Percentiles rank a stretch among this genome's conserved stretches.
Conservation (phyloP, 2,797 vertebrate genomes). For the Hypotaenidia okinawae region DNA sequence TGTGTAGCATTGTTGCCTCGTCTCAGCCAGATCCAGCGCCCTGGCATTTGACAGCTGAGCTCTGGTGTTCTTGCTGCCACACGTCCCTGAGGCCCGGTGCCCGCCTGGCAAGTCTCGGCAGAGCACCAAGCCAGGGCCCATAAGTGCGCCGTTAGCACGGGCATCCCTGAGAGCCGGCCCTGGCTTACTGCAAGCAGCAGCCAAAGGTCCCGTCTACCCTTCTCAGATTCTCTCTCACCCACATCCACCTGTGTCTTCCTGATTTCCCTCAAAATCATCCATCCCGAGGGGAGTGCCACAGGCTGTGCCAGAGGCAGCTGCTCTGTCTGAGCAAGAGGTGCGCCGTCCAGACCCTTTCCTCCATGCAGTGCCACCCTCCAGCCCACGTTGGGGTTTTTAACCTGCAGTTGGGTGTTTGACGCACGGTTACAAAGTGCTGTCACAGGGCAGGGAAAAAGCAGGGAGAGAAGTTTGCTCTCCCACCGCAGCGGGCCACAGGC, state of each 20-base stretch:
- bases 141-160: neutral
- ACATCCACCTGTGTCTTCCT: neutral
- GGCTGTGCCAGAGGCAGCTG: neutral
- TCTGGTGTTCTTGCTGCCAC: neutral
- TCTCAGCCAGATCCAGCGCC: neutral
- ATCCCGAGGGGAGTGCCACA: rapidly evolving
- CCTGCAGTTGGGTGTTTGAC: neutral
- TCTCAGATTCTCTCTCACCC: neutral
- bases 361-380: neutral
- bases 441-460: neutral
- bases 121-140: neutral
- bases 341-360: neutral
- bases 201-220: neutral
- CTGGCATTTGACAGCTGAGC: neutral
- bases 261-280: neutral
- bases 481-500: neutral
- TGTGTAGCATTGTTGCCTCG: rapidly evolving
- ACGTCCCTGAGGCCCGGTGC: neutral
- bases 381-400: neutral
- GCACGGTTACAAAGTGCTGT: neutral
- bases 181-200: neutral
- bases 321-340: neutral
- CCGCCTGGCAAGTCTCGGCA: slow-evolving; percentile 13
- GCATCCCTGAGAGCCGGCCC: neutral
- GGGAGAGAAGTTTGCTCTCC: neutral